phyloP scores from a whole-genome alignment of 2,888 invertebrate species.

The Alentia gelatinosa region DNA sequence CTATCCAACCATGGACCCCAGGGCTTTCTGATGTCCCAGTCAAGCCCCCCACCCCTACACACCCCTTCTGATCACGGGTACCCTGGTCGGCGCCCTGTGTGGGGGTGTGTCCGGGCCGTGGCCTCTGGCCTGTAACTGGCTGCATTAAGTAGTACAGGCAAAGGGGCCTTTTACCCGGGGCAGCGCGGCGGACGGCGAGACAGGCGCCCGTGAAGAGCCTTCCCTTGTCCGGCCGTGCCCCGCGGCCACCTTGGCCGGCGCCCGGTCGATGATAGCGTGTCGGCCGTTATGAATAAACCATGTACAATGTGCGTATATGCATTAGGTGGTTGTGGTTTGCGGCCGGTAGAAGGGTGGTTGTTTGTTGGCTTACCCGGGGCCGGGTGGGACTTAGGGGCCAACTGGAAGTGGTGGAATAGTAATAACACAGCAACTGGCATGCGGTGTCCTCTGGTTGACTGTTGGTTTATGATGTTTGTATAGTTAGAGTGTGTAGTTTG shows the following conservation, averaged over 20 bases:
- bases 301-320: neutral
- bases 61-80: neutral
- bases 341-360: neutral
- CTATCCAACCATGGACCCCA: neutral
- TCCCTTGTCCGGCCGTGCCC: neutral
- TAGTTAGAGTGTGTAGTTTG: neutral
- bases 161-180: neutral
- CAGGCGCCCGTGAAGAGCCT: neutral
- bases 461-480: neutral
- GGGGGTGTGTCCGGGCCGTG: too few relatives aligned
- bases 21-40: neutral
- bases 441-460: neutral
- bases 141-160: neutral
- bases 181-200: neutral
- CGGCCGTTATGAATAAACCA: neutral
- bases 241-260: neutral
- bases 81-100: neutral
- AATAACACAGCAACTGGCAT: neutral
- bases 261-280: neutral
- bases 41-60: neutral
- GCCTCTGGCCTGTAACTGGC: neutral
- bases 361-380: slow-evolving; percentile 1
- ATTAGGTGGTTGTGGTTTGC: neutral
- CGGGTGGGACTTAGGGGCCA: neutral
- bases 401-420: neutral